Conservation (phyloP, 2,888 invertebrate species). For the Drosophila gaucha region DNA sequence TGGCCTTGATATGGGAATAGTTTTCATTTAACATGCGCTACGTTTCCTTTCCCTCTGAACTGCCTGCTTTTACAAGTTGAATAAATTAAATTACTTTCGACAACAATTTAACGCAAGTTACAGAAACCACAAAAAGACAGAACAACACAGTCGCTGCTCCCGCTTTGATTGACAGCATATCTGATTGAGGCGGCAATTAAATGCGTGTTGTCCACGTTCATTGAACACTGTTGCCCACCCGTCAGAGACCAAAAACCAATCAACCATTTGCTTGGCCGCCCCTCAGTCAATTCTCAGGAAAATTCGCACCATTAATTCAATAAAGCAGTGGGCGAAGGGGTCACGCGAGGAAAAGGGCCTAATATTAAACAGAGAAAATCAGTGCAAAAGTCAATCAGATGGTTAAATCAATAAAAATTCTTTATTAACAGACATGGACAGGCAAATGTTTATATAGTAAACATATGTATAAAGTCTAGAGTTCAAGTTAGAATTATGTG, state of each 20-base stretch:
- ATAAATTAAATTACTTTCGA: conserved; percentile 61
- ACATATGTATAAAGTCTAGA: neutral
- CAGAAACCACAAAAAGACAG: conserved; percentile 30
- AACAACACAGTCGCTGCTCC: conserved; percentile 3
- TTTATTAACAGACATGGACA: conserved; percentile 51
- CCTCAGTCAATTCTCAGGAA: conserved; percentile 59
- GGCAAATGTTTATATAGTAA: neutral
- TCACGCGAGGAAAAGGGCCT: conserved; percentile 51
- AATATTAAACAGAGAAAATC: conserved; percentile 72
- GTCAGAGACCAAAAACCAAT: conserved; percentile 65
- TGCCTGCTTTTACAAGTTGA: conserved; percentile 1
- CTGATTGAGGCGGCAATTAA: conserved; percentile 55
- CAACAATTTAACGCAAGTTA: conserved; percentile 49
- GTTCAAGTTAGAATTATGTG: conserved; percentile 2
- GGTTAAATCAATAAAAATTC: conserved; percentile 78
- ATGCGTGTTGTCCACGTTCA: conserved; percentile 69
- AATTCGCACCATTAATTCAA: conserved; percentile 77
- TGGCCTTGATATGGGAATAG: conserved; percentile 47
- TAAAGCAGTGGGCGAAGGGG: conserved; percentile 27
- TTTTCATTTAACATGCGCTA: conserved; percentile 19
- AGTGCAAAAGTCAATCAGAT: conserved; percentile 69
- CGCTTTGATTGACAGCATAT: conserved; percentile 73
- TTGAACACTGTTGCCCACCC: conserved; percentile 66
- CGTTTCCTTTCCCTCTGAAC: neutral
- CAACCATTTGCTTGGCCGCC: conserved; percentile 49